Evolutionary conservation across 1,140 invertebrate genomes (phyloP), one percentile per base, ranked within the genome.

Genomic region (Stegodyphus dumicola): DNA sequence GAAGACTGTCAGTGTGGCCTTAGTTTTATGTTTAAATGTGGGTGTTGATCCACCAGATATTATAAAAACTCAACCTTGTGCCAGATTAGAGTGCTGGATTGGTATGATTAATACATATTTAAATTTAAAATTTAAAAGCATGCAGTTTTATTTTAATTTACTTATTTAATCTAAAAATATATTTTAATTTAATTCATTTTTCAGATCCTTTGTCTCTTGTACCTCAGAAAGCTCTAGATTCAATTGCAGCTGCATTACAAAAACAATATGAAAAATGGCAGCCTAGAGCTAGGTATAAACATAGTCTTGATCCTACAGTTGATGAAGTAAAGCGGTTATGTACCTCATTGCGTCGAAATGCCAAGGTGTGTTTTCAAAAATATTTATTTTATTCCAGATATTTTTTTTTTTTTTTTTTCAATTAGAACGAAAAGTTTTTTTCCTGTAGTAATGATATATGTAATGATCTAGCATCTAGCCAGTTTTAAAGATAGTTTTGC

Each of bases 41-140:
- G 98, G 98, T 49, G 98, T 99, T 7, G 99, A 99, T 92, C 98
- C 99, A 54, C 98, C 98, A 9, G 98, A 99, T 91, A 94, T 99
- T 85, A 94, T 99, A 4, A 99, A 99, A 91, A 98, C 97, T 11
- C 95, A 97, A 88, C 98, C 98, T 0, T 99, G 98, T 91, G 97
- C 99, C 0, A 92, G 96, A 15, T 91, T 99, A 18, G 97, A 99
- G 90, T 99, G 97, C 89, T 99, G 99, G 99, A 97, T 98, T 89
- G 96, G 96, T 97, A 93, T n/a, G 76, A 33, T 33, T 33, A 33
- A 33, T 33, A 33, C 33, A 33, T 64, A 49, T 74, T 7, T 33
- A 33, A 33, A 33, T 60, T 15, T 10, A 10, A 60, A 60, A 60
- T 60, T 60, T 60, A 60, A 10, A 10, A 15, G 56, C 9, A 60